phyloP scores from a whole-genome alignment of 1,140 invertebrate genomes.

The Eumeta japonica region DNA sequence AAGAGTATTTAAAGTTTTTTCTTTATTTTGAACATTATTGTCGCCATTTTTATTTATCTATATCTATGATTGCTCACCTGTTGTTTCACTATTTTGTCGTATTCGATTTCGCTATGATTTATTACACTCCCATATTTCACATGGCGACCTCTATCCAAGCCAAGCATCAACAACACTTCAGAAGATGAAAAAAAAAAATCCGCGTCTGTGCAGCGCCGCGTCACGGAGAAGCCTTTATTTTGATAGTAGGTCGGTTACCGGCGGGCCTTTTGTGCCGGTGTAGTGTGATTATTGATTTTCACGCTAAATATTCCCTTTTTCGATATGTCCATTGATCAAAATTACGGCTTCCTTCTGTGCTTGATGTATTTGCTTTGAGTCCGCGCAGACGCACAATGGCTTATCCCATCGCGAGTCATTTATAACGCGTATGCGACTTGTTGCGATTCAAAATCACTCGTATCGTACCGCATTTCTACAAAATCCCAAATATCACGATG shows the following conservation, averaged over 20 bases:
- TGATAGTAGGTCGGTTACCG: constrained; percentile 47
- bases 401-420: constrained; percentile 38
- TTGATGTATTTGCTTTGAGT: constrained; percentile 37
- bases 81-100: too few relatives aligned
- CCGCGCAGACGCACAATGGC: constrained; percentile 36
- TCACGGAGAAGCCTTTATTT: constrained; percentile 45
- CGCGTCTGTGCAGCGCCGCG: constrained; percentile 43
- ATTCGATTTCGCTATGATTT: too few relatives aligned
- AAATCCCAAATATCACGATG: constrained; percentile 2
- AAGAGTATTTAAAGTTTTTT: too few relatives aligned
- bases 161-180: too few relatives aligned
- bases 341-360: constrained; percentile 44
- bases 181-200: constrained; percentile 52
- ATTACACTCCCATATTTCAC: too few relatives aligned
- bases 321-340: constrained; percentile 36
- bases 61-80: too few relatives aligned
- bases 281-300: constrained; percentile 55
- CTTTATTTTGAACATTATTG: too few relatives aligned
- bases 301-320: constrained; percentile 51
- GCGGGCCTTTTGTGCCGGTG: constrained; percentile 36
- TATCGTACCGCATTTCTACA: background rate
- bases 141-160: too few relatives aligned
- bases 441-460: constrained; percentile 23
- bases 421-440: constrained; percentile 49
- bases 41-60: too few relatives aligned